Conservation (phyloP, 2,888 invertebrate genomes). For the Galerucella calmariensis region DNA sequence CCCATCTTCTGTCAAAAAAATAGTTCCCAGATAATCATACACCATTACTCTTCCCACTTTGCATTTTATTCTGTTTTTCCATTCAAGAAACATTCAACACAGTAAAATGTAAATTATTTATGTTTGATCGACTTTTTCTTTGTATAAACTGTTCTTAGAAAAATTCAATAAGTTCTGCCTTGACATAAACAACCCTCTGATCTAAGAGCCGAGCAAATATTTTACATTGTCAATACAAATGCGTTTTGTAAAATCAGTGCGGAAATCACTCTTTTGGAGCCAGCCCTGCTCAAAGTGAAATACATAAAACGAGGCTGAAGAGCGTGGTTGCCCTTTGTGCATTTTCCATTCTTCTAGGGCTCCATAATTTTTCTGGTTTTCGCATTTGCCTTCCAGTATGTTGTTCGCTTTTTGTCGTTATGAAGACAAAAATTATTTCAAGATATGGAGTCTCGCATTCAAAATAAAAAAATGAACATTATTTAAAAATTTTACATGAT, state of each 20-base stretch:
- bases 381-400: not conserved
- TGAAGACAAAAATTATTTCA: not conserved
- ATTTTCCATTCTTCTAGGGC: not conserved
- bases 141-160: too few relatives aligned
- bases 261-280: not conserved
- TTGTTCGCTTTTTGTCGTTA: not conserved
- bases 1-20: too few relatives aligned
- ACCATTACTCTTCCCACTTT: too few relatives aligned
- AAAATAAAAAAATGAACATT: not conserved
- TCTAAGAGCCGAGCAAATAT: not conserved
- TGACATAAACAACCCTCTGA: too few relatives aligned
- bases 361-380: constrained; percentile 7
- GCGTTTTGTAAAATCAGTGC: not conserved
- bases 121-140: too few relatives aligned
- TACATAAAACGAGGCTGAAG: not conserved
- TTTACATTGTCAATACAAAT: not conserved
- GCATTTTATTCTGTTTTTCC: too few relatives aligned
- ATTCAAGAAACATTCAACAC: too few relatives aligned
- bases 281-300: not conserved
- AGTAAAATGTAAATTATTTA: too few relatives aligned
- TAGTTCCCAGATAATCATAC: too few relatives aligned
- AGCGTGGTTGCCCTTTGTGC: constrained; percentile 9
- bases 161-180: too few relatives aligned
- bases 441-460: not conserved
- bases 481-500: not conserved